These are phyloP conservation scores for Numida meleagris DNA, from an alignment of 2,113 vertebrate species.

Conservation along the genomic window DNA sequence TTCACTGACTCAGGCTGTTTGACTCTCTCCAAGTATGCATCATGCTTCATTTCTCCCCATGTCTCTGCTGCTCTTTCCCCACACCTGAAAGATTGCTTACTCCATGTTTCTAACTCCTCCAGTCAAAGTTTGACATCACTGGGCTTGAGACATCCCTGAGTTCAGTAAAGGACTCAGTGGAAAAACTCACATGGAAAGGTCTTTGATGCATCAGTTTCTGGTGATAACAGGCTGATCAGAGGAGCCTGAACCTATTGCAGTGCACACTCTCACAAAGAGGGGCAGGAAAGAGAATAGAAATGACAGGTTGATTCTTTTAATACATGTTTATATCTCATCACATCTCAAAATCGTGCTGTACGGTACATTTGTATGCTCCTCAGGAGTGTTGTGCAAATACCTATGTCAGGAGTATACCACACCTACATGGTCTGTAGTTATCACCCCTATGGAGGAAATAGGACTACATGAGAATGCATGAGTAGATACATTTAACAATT, in stretches of 20 bases:
- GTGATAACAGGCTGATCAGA: fast-evolving
- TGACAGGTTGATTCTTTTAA: background rate
- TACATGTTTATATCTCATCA: background rate
- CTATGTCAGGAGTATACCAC: background rate
- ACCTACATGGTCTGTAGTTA: fast-evolving
- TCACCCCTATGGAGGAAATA: background rate
- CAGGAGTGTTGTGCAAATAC: background rate
- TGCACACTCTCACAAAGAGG: background rate
- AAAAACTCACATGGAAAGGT: background rate
- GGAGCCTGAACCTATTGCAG: background rate
- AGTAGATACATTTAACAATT: background rate
- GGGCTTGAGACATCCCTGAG: background rate
- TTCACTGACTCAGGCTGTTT: conserved; percentile 7
- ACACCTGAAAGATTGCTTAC: background rate
- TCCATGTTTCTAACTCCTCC: background rate
- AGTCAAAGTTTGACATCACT: background rate
- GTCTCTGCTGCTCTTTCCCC: background rate
- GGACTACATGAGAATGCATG: fast-evolving
- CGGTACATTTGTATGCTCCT: background rate
- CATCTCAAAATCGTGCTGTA: background rate
- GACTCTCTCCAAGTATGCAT: conserved; percentile 20
- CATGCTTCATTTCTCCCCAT: background rate
- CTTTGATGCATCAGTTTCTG: background rate
- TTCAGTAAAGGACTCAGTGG: background rate
- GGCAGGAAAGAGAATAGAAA: background rate